Base-by-base conservation (phyloP, 2,888 invertebrate genomes). In the Eurytoma californica region DNA sequence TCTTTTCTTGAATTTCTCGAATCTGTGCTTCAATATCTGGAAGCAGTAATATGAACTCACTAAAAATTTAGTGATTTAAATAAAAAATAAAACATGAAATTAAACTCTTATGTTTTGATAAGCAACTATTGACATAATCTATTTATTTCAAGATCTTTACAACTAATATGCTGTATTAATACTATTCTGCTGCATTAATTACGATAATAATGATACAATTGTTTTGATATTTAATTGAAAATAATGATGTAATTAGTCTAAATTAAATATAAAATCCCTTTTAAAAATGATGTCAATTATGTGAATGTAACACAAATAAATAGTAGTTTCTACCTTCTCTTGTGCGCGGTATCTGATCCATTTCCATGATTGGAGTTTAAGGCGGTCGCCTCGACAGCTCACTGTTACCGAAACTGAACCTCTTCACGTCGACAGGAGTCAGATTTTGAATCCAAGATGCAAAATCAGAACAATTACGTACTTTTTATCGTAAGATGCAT, bases 21-120 rank as follows among this genome's bases (percentile, higher is more conserved):
- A 98, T 97, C 91, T 98, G 97, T 75, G 97, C 97, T 91, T 98
- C 98, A 87, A 98, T 98, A 91, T 97, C 98, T 98, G 30, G 30
- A 30, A 30, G 30, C 30, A 30, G 7, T 30, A 30, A 30, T 7
- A 30, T 5, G 30, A 3, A 3, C 30, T 30, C 7, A 30, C 30
- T 30, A 30, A 30, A 4, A 30, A 30, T 30, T 30, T 30, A 30
- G 7, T 7, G 7, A 30, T 30, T 30, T 30, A 30, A 30, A n/a
- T 13, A 61, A 60, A 0, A 60, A 58, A n/a, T n/a, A 28, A 47
- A 72, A 60, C 14, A 39, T 1, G 16, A 2, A 30, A 14, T n/a
- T 9, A 3, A 16, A 61, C n/a, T 39, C 16, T 16, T 16, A 61
- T 7, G 12, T 60, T 3, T 30, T 14, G n/a, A 16, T n/a, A 61